Evolutionary conservation across 1,140 invertebrate genomes (phyloP).

Genomic region (Lordiphosa clarofinis): DNA sequence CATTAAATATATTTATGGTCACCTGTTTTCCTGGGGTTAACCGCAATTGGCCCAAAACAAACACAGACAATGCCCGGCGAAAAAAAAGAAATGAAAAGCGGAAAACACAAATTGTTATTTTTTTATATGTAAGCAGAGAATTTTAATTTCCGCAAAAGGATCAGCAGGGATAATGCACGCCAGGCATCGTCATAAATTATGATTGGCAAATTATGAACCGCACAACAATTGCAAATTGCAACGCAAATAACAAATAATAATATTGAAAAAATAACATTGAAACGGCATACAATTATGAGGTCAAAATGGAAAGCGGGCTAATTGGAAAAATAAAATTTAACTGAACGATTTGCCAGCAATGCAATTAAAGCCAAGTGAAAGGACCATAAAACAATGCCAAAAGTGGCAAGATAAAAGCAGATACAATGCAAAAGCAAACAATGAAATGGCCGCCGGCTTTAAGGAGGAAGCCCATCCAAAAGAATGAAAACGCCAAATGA

Average conservation of each 20-base stretch:
- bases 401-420: slow-evolving; percentile 55
- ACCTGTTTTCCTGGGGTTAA: no score
- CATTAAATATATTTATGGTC: no score
- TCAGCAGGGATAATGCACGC: slow-evolving; percentile 13
- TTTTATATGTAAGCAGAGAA: not conserved
- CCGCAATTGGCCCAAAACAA: no score
- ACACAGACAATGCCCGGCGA: no score
- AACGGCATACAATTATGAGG: no score
- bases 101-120: no score
- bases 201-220: slow-evolving; percentile 15
- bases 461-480: slow-evolving; percentile 5
- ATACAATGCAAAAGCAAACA: slow-evolving; percentile 38
- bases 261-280: no score
- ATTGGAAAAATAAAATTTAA: slow-evolving; percentile 2
- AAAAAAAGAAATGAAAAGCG: no score
- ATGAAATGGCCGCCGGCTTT: slow-evolving; percentile 40
- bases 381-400: slow-evolving; percentile 49
- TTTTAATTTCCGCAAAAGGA: slow-evolving; percentile 13
- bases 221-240: slow-evolving; percentile 4
- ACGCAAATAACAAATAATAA: no score
- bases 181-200: slow-evolving; percentile 12
- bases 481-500: slow-evolving; percentile 47
- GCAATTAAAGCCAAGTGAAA: slow-evolving; percentile 8
- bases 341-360: not conserved
- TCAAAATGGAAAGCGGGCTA: no score